These are phyloP conservation scores for Poeciliopsis retropinna DNA, from an alignment of 2,113 vertebrate species.

Conservation along the genomic window DNA sequence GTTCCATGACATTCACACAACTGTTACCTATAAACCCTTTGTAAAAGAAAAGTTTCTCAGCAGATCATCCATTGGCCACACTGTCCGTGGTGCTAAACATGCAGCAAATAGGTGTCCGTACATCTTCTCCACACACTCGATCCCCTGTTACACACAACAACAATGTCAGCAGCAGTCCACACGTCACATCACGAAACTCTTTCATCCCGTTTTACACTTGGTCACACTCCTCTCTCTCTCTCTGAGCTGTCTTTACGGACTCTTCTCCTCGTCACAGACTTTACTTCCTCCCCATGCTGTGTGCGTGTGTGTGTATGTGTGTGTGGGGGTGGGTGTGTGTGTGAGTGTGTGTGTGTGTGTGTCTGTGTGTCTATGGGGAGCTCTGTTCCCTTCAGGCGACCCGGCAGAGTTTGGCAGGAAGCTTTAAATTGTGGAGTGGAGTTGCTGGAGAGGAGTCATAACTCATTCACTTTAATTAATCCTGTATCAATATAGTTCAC, in stretches of 20 bases:
- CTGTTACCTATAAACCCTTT: not conserved
- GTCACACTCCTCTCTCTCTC: slow-evolving; percentile 41
- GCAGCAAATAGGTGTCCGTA: slow-evolving; percentile 32
- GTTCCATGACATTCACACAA: not conserved
- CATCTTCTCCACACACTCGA: slow-evolving; percentile 40
- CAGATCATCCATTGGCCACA: slow-evolving; percentile 30
- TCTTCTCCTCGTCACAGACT: slow-evolving; percentile 51
- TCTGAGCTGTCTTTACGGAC: slow-evolving; percentile 37
- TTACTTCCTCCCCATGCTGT: slow-evolving; percentile 67
- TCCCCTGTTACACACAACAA: slow-evolving; percentile 43
- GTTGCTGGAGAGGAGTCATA: slow-evolving; percentile 62
- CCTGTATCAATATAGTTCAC: not conserved
- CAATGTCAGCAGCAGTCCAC: slow-evolving; percentile 29
- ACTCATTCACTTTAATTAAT: slow-evolving; percentile 5
- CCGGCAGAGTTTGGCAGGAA: slow-evolving; percentile 48
- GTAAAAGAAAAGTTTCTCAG: slow-evolving; percentile 47
- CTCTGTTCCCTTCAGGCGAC: slow-evolving; percentile 53
- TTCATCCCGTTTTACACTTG: slow-evolving; percentile 41
- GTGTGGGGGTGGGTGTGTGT: slow-evolving; percentile 24
- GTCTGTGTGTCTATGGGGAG: slow-evolving; percentile 40
- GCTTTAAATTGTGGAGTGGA: slow-evolving; percentile 61
- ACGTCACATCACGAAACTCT: slow-evolving; percentile 53
- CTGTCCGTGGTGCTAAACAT: slow-evolving; percentile 9
- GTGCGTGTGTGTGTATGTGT: slow-evolving; percentile 24
- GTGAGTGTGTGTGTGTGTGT: slow-evolving; percentile 7